These are phyloP conservation scores for Hemichromis elongatus DNA, from an alignment of 2,113 vertebrate genomes.

Conservation along the genomic window DNA sequence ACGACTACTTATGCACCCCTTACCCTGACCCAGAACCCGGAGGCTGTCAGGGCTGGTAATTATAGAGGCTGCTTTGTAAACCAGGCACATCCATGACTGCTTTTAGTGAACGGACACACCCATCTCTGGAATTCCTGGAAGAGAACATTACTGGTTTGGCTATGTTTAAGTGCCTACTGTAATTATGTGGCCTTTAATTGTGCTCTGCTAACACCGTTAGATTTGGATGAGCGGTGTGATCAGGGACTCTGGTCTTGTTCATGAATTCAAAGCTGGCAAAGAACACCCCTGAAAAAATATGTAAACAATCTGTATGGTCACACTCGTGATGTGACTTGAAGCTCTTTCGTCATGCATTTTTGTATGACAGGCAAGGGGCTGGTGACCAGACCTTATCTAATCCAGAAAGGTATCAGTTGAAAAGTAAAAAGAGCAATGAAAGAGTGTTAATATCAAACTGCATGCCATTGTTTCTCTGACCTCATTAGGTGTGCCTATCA, in stretches of 20 bases:
- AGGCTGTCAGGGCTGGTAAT: conserved; percentile 61
- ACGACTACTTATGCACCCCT: conserved; percentile 15
- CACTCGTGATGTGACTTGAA: background rate
- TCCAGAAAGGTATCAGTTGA: background rate
- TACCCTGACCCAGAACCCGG: conserved; percentile 34
- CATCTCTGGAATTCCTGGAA: conserved; percentile 67
- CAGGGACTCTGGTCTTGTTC: conserved; percentile 36
- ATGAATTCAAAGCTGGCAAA: conserved; percentile 4
- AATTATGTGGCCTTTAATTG: conserved; percentile 70
- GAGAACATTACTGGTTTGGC: conserved; percentile 70
- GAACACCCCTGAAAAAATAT: background rate
- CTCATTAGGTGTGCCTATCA: background rate
- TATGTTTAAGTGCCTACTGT: conserved; percentile 58
- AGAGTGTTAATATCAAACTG: background rate
- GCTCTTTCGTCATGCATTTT: background rate
- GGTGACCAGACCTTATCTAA: rapidly evolving
- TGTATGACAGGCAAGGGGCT: background rate
- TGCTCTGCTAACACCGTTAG: conserved; percentile 59
- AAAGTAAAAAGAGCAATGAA: background rate
- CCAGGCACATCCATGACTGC: conserved; percentile 66
- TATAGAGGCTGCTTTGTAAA: conserved; percentile 60
- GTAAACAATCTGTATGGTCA: background rate
- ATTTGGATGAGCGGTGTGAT: conserved; percentile 50
- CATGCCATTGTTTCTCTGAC: background rate
- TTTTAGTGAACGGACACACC: conserved; percentile 70